phyloP scores from a whole-genome alignment of 2,113 vertebrate species.

The Indicator maculatus region DNA sequence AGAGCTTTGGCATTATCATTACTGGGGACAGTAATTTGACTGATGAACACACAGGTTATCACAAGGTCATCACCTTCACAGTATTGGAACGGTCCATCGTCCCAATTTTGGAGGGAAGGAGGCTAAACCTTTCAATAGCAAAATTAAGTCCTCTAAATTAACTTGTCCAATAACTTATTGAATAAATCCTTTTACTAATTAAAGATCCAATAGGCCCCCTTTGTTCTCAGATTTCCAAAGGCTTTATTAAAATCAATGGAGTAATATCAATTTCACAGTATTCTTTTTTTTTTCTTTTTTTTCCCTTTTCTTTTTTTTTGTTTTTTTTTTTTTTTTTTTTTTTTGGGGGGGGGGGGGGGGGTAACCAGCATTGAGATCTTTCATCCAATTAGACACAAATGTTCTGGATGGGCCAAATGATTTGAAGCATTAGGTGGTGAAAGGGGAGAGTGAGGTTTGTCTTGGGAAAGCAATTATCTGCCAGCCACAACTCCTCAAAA shows the following conservation, averaged over 20 bases:
- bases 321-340: no score
- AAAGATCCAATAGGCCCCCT: constrained; percentile 73
- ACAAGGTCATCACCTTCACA: constrained; percentile 89
- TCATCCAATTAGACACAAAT: constrained; percentile 68
- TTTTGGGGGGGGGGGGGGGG: no score
- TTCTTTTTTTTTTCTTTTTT: constrained; percentile 21
- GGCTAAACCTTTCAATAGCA: constrained; percentile 77
- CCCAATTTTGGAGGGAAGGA: constrained; percentile 73
- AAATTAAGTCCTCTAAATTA: constrained; percentile 85
- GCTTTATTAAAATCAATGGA: constrained; percentile 79
- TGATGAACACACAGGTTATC: constrained; percentile 91
- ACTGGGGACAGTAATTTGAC: constrained; percentile 88
- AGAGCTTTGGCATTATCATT: constrained; percentile 88
- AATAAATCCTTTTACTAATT: constrained; percentile 85
- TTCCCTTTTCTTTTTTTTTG: no score
- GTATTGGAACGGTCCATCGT: constrained; percentile 66
- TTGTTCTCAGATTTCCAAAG: constrained; percentile 71
- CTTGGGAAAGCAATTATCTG: constrained; percentile 2
- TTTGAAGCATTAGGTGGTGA: constrained; percentile 21
- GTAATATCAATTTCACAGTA: constrained; percentile 70
- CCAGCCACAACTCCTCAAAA: neutral
- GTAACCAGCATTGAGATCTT: constrained; percentile 67
- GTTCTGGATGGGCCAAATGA: constrained; percentile 30
- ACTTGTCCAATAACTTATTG: constrained; percentile 82
- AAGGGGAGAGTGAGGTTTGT: neutral